These are phyloP conservation scores for Lordiphosa stackelbergi DNA, from an alignment of 1,140 invertebrate genomes.

Conservation along the genomic window DNA sequence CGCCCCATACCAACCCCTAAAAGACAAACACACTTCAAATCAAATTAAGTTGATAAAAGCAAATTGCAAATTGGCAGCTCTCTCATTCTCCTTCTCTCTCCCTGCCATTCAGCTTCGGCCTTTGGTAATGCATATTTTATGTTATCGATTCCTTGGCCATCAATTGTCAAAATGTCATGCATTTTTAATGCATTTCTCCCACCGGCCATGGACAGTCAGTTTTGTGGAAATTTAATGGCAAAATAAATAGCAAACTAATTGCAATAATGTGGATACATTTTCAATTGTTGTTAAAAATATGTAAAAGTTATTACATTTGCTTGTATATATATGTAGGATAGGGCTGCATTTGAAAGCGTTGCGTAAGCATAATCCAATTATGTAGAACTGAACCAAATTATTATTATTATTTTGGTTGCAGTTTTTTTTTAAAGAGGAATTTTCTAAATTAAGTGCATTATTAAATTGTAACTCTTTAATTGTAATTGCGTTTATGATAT, in stretches of 20 bases:
- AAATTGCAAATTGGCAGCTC: constrained; percentile 64
- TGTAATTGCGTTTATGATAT: no score
- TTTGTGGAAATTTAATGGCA: constrained; percentile 2
- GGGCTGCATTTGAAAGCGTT: no score
- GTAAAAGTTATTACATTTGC: neutral
- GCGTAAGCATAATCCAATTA: no score
- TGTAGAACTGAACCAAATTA: no score
- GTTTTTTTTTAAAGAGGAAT: no score
- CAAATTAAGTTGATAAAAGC: constrained; percentile 74
- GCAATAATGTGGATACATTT: constrained; percentile 3
- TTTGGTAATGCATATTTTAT: constrained; percentile 68
- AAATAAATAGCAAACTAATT: constrained; percentile 9
- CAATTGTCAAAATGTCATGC: constrained; percentile 71
- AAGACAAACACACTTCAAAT: constrained; percentile 59
- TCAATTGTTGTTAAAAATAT: no score
- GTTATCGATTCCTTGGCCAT: constrained; percentile 66
- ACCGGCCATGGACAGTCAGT: neutral
- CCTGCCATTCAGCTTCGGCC: constrained; percentile 6
- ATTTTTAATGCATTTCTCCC: constrained; percentile 51
- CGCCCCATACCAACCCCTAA: constrained; percentile 14
- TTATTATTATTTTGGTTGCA: no score
- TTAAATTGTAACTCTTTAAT: no score
- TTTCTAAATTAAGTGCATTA: no score
- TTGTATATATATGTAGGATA: no score
- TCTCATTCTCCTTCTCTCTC: neutral